Percentiles rank a stretch among this genome's conserved stretches.
Conservation (phyloP, 2,888 invertebrate species). For the Hyalella azteca region DNA sequence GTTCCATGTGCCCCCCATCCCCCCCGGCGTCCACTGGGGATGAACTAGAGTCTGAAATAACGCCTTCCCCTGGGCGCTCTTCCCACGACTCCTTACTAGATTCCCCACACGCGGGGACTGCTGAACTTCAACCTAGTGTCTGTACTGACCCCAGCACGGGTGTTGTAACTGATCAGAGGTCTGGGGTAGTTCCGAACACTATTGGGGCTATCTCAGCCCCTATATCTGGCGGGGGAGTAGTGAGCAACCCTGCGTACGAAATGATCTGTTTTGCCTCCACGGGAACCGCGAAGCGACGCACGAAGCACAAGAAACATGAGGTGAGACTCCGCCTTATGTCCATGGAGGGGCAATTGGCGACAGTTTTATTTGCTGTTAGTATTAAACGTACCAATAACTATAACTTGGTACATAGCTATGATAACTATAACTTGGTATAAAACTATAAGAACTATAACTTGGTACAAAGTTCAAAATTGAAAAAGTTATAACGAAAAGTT, state of each 20-base stretch:
- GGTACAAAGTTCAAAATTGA: too few species aligned
- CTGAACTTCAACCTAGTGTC: too few species aligned
- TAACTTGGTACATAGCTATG: too few species aligned
- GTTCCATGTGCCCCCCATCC: conserved; percentile 57
- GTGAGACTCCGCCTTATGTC: conserved; percentile 25
- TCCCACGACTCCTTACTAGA: not conserved
- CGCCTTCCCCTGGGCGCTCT: not conserved
- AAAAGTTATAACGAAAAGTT: too few species aligned
- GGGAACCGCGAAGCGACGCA: not conserved
- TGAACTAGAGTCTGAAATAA: conserved; percentile 32
- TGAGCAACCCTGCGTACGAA: conserved; percentile 47
- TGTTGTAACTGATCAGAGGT: too few species aligned
- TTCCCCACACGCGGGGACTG: not conserved
- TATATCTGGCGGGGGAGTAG: not conserved
- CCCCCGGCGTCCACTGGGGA: conserved; percentile 48
- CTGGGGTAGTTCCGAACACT: too few species aligned
- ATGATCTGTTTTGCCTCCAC: conserved; percentile 52
- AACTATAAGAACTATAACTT: too few species aligned
- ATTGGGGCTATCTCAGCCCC: too few species aligned
- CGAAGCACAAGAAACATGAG: conserved; percentile 44
- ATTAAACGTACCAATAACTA: too few species aligned
- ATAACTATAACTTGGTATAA: too few species aligned
- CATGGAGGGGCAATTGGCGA: too few species aligned
- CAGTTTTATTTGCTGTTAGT: too few species aligned
- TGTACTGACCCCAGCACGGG: not conserved